These are phyloP conservation scores for Gallinago media DNA, from an alignment of 2,113 vertebrate genomes.

Conservation along the genomic window DNA sequence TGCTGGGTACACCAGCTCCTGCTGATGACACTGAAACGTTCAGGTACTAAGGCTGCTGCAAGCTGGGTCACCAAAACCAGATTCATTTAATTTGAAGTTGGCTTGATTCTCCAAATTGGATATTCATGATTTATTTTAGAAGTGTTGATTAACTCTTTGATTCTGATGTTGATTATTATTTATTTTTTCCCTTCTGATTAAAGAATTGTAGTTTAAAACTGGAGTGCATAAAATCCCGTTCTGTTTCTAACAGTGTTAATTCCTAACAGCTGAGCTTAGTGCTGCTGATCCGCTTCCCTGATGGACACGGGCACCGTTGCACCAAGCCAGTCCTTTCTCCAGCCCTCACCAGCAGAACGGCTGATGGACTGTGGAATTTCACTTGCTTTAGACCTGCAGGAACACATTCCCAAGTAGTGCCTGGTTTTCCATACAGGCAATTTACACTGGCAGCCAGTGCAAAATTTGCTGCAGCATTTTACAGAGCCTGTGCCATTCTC, in stretches of 20 bases:
- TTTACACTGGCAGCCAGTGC: neutral
- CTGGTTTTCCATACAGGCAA: neutral
- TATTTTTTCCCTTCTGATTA: neutral
- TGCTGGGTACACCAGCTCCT: neutral
- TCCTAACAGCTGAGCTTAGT: neutral
- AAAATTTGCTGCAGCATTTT: neutral
- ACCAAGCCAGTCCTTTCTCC: neutral
- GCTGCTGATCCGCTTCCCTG: neutral
- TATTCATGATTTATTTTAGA: neutral
- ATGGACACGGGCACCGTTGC: fast-evolving
- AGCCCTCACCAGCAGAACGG: neutral
- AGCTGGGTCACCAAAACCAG: neutral
- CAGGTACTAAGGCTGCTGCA: fast-evolving
- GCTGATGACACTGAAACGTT: fast-evolving
- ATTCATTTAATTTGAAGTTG: neutral
- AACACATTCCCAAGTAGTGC: neutral
- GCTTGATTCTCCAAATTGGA: neutral
- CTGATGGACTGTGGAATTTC: neutral
- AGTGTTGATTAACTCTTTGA: neutral
- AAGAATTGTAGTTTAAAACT: neutral
- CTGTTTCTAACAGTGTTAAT: no score
- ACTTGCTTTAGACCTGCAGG: neutral
- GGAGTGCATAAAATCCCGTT: fast-evolving
- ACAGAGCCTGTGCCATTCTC: neutral
- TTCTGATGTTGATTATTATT: neutral